phyloP scores from a whole-genome alignment of 2,797 vertebrate genomes.

The Pteropus rufus region DNA sequence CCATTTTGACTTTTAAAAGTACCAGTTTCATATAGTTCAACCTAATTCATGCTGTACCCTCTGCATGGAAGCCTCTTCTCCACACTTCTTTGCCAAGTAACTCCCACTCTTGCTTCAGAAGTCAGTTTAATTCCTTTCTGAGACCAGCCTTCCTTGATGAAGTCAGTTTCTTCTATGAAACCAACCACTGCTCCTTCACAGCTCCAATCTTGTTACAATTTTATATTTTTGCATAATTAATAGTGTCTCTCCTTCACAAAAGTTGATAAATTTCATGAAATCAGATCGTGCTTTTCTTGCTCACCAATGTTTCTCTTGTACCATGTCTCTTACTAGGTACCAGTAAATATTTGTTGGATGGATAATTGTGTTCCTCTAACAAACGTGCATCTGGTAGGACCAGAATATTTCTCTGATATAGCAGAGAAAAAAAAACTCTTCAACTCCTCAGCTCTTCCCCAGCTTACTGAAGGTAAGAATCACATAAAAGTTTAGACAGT shows the following conservation, averaged over 20 bases:
- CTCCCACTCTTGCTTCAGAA: not conserved
- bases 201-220: not conserved
- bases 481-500: not conserved
- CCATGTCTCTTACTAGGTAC: not conserved
- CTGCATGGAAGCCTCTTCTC: not conserved
- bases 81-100: not conserved
- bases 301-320: not conserved
- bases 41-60: not conserved
- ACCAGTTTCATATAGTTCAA: not conserved
- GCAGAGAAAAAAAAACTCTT: not conserved
- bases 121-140: not conserved
- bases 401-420: not conserved
- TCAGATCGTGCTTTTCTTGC: not conserved
- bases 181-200: not conserved
- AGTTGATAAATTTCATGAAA: not conserved
- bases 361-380: not conserved
- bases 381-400: not conserved
- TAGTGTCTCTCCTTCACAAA: not conserved
- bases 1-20: slow-evolving; percentile 21
- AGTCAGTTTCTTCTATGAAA: not conserved
- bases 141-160: not conserved
- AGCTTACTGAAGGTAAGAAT: not conserved
- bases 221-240: not conserved
- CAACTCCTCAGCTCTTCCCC: not conserved
- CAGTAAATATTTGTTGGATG: not conserved